Conservation (phyloP, 2,888 invertebrate genomes). For the Acleris cristana region DNA sequence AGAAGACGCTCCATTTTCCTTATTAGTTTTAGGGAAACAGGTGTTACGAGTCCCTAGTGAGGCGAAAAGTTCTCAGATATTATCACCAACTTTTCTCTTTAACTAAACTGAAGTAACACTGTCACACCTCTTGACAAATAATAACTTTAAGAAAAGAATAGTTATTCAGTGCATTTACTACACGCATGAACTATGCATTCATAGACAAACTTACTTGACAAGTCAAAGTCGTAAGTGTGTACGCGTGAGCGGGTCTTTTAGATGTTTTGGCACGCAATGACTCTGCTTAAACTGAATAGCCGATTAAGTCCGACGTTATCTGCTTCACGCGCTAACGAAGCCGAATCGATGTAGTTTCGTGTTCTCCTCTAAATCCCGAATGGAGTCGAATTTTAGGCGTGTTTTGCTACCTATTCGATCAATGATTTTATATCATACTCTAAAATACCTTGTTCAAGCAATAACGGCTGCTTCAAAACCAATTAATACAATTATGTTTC, state of each 20-base stretch:
- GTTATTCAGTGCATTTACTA: background rate
- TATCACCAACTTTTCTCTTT: constrained; percentile 2
- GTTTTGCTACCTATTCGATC: constrained; percentile 8
- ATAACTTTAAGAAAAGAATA: constrained; percentile 6
- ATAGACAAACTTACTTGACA: background rate
- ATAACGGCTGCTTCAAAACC: background rate
- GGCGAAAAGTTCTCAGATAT: background rate
- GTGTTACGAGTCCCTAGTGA: constrained; percentile 13
- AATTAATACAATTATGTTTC: no score
- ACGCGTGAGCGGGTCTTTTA: background rate
- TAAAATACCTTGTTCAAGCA: background rate
- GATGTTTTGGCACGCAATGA: constrained; percentile 9
- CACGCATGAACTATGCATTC: constrained; percentile 10
- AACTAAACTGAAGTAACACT: background rate
- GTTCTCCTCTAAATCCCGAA: constrained; percentile 20
- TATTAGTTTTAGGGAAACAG: constrained; percentile 14
- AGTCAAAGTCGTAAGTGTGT: constrained; percentile 20
- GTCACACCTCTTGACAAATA: background rate
- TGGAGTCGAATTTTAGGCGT: constrained; percentile 17
- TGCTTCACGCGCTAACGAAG: constrained; percentile 47
- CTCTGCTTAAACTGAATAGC: constrained; percentile 42
- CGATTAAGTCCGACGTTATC: constrained; percentile 49
- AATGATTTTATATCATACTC: constrained; percentile 8
- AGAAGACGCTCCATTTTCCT: constrained; percentile 22
- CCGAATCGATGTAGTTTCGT: constrained; percentile 34